Conservation (phyloP, 2,888 invertebrate species). For the Branchipolynoe longqiensis region DNA sequence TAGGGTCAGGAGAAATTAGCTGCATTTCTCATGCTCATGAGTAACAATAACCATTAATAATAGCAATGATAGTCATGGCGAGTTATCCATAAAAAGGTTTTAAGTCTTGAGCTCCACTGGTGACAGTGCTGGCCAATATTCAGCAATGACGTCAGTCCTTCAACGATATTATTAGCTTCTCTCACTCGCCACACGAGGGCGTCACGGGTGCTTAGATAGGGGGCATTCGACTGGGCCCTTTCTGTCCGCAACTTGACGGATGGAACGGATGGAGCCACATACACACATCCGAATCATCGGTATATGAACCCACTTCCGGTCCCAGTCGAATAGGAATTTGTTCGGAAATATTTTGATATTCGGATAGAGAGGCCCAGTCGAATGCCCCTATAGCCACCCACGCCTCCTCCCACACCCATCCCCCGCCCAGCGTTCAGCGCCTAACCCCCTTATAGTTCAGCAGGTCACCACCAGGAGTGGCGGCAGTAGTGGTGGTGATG, state of each 20-base stretch:
- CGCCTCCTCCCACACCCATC: too few species aligned
- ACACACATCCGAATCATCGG: too few species aligned
- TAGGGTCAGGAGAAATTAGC: background rate
- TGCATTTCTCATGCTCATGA: background rate
- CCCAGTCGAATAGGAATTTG: too few species aligned
- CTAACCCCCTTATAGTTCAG: background rate
- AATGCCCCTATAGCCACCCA: too few species aligned
- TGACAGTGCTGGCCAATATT: too few species aligned
- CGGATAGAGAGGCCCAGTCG: too few species aligned
- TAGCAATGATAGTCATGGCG: background rate
- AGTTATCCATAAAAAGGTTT: background rate
- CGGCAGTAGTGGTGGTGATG: constrained; percentile 47
- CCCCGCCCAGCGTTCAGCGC: background rate
- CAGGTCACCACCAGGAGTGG: constrained; percentile 45
- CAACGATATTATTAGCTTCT: background rate
- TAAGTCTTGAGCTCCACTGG: constrained; percentile 19
- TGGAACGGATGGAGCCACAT: too few species aligned
- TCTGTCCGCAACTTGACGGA: too few species aligned
- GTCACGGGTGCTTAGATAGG: background rate
- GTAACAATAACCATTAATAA: background rate
- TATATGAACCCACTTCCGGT: background rate
- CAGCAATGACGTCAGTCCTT: background rate
- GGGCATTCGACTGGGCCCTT: too few species aligned
- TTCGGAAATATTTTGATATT: too few species aligned
- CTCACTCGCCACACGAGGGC: background rate